These are phyloP conservation scores for Hipposideros armiger DNA, from an alignment of 2,113 vertebrate species.

Conservation along the genomic window DNA sequence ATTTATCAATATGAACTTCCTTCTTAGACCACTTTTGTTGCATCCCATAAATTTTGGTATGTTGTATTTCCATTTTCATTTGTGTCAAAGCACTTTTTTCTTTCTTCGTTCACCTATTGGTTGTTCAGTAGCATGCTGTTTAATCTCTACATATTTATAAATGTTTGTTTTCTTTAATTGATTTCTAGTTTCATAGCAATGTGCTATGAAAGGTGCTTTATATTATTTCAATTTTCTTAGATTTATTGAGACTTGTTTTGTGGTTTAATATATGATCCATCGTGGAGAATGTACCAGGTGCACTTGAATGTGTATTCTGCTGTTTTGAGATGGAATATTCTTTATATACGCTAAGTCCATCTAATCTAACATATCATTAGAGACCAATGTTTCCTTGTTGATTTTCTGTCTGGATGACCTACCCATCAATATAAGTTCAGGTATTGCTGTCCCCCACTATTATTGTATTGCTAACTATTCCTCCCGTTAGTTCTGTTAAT, in stretches of 20 bases:
- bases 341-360: background rate
- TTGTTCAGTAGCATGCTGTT: background rate
- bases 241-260: background rate
- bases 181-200: background rate
- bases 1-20: background rate
- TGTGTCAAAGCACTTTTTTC: background rate
- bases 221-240: background rate
- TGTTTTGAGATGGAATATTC: background rate
- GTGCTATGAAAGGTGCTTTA: background rate
- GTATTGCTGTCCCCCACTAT: background rate
- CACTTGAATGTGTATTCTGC: background rate
- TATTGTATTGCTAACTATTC: background rate
- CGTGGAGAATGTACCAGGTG: background rate
- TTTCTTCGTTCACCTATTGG: background rate
- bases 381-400: background rate
- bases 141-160: background rate
- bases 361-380: background rate
- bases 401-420: background rate
- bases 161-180: background rate
- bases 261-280: background rate
- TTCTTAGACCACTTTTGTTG: background rate
- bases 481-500: background rate
- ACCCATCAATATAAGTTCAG: background rate
- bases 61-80: background rate
- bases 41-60: background rate